Percentiles rank a stretch among this genome's conserved stretches.
phyloP scores from a whole-genome alignment of 2,113 vertebrate species.

The Lontra canadensis region DNA sequence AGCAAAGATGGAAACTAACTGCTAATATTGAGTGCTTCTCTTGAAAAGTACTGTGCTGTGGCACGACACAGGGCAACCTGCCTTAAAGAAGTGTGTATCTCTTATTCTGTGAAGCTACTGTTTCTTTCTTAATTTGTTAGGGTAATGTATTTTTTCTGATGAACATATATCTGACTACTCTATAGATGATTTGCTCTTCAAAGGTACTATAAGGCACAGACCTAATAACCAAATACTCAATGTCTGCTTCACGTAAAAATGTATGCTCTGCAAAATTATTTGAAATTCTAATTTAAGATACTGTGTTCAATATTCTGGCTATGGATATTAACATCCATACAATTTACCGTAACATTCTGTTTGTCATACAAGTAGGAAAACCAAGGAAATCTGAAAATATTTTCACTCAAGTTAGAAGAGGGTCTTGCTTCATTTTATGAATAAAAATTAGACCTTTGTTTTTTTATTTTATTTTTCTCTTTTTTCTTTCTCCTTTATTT shows the following conservation, averaged over 20 bases:
- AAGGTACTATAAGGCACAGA: not conserved
- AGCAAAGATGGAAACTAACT: constrained; percentile 14
- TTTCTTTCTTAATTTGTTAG: not conserved
- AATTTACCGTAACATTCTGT: not conserved
- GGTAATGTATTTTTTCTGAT: not conserved
- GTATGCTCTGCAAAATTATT: not conserved
- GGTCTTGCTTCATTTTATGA: not conserved
- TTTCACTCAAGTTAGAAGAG: not conserved
- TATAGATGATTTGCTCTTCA: not conserved
- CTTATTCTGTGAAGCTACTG: not conserved
- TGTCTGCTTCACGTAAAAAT: not conserved
- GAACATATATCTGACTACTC: not conserved
- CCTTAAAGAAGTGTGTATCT: fast-evolving
- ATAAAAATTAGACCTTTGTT: not conserved
- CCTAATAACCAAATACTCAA: not conserved
- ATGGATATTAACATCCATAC: not conserved
- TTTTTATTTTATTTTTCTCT: not conserved
- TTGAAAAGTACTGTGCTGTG: not conserved
- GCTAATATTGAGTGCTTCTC: not conserved
- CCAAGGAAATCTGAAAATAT: not conserved
- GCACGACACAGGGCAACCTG: not conserved
- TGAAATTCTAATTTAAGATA: not conserved
- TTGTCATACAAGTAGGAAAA: not conserved
- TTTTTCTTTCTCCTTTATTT: not conserved
- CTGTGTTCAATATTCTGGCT: not conserved